Conservation (phyloP, 92 coral and sea anemone genomes). For the Phenganax subtilis region DNA sequence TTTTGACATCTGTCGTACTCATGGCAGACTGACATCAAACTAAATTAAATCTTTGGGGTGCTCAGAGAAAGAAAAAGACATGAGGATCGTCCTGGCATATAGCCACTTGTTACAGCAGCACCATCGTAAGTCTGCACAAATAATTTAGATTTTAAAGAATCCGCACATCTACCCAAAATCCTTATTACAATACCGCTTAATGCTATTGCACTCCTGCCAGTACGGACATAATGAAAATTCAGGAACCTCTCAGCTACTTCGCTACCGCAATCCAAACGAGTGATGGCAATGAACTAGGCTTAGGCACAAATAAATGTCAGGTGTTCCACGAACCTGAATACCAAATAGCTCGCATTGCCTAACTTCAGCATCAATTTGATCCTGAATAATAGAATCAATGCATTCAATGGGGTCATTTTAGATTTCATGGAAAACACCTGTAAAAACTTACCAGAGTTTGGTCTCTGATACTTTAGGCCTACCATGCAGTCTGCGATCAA, state of each 20-base stretch:
- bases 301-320: neutral
- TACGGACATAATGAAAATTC: neutral
- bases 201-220: neutral
- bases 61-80: neutral
- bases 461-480: neutral
- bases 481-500: neutral
- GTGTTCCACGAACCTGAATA: neutral
- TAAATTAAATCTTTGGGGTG: too few species aligned
- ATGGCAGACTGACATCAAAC: neutral
- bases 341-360: neutral
- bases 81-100: neutral
- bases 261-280: neutral
- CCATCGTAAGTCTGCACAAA: neutral
- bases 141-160: neutral
- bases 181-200: neutral
- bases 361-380: neutral
- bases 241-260: neutral
- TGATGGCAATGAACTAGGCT: neutral
- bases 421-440: neutral
- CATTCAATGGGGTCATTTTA: neutral
- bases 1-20: neutral
- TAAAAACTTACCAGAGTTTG: neutral
- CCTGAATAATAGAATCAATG: conserved; percentile 5
- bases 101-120: neutral
- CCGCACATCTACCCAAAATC: neutral